Conservation (phyloP, 2,888 invertebrate species). For the Agapostemon virescens region DNA sequence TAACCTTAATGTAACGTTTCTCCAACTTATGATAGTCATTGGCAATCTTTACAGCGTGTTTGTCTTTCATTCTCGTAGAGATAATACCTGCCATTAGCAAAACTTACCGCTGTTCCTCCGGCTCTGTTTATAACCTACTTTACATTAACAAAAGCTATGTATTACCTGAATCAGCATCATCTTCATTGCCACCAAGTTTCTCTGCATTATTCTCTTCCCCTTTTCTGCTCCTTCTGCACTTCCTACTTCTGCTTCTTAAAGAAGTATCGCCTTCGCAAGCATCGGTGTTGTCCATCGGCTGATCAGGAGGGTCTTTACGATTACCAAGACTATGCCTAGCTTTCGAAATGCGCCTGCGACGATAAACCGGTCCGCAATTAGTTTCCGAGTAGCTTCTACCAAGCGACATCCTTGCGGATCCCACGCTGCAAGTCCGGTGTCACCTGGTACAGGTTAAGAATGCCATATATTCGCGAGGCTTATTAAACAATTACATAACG, state of each 20-base stretch:
- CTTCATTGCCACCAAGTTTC: constrained; percentile 56
- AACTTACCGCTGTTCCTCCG: no score
- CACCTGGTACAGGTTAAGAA: constrained; percentile 2
- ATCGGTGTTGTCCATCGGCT: constrained; percentile 12
- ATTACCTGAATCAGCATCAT: constrained; percentile 55
- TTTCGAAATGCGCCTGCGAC: constrained; percentile 61
- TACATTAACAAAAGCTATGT: no score
- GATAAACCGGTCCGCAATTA: constrained; percentile 57
- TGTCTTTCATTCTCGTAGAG: background rate
- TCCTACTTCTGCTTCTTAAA: constrained; percentile 62
- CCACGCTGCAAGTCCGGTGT: constrained; percentile 1
- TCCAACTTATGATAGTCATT: constrained; percentile 71
- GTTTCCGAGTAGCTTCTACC: constrained; percentile 64
- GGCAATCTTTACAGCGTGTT: constrained; percentile 10
- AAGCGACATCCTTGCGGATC: background rate
- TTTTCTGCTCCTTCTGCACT: constrained; percentile 65
- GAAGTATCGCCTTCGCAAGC: constrained; percentile 51
- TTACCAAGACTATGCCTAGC: constrained; percentile 51
- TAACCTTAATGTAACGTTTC: constrained; percentile 64
- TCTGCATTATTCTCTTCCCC: constrained; percentile 66
- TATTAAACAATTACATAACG: background rate
- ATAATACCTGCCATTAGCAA: background rate
- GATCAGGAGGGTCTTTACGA: constrained; percentile 43
- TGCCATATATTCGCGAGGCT: background rate
- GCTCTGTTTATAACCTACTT: no score